These are phyloP conservation scores for Orius insidiosus DNA, from an alignment of 1,140 invertebrate species.

Conservation along the genomic window DNA sequence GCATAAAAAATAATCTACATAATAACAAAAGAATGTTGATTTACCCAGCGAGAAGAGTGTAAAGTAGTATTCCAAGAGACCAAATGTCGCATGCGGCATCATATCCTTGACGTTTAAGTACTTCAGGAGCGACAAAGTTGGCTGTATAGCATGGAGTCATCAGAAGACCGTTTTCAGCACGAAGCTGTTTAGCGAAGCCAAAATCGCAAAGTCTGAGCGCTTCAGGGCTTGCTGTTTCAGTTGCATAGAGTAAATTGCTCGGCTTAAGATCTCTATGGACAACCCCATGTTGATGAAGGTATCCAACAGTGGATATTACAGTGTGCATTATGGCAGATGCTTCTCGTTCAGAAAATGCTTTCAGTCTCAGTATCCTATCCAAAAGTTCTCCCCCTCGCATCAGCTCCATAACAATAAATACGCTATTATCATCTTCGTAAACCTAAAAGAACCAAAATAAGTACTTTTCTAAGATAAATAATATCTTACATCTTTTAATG, in stretches of 20 bases:
- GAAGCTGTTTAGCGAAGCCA: slow-evolving; percentile 93
- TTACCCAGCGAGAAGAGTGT: slow-evolving; percentile 91
- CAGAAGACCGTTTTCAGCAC: slow-evolving; percentile 87
- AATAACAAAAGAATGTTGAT: slow-evolving; percentile 19
- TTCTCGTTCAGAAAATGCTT: slow-evolving; percentile 78
- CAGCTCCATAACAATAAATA: slow-evolving; percentile 83
- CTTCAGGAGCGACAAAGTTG: slow-evolving; percentile 97
- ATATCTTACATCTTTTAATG: slow-evolving; percentile 67
- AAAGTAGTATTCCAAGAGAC: slow-evolving; percentile 90
- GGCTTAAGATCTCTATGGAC: slow-evolving; percentile 91
- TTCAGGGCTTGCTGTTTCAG: slow-evolving; percentile 58
- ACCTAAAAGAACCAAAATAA: slow-evolving; percentile 31
- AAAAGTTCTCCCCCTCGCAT: slow-evolving; percentile 89
- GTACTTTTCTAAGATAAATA: slow-evolving; percentile 14
- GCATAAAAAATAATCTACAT: no score
- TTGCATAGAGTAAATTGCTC: slow-evolving; percentile 90
- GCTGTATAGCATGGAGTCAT: slow-evolving; percentile 99
- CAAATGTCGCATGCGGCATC: slow-evolving; percentile 98
- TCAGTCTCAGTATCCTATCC: slow-evolving; percentile 75
- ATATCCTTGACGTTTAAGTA: slow-evolving; percentile 91
- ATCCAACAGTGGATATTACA: slow-evolving; percentile 73
- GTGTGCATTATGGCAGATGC: slow-evolving; percentile 76
- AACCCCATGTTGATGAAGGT: slow-evolving; percentile 87
- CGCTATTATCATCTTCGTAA: slow-evolving; percentile 75
- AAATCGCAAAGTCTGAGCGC: slow-evolving; percentile 83